Evolutionary conservation across 2,888 invertebrate genomes (phyloP), one percentile per base, ranked within the genome.

Genomic region (Hydraecia micacea): DNA sequence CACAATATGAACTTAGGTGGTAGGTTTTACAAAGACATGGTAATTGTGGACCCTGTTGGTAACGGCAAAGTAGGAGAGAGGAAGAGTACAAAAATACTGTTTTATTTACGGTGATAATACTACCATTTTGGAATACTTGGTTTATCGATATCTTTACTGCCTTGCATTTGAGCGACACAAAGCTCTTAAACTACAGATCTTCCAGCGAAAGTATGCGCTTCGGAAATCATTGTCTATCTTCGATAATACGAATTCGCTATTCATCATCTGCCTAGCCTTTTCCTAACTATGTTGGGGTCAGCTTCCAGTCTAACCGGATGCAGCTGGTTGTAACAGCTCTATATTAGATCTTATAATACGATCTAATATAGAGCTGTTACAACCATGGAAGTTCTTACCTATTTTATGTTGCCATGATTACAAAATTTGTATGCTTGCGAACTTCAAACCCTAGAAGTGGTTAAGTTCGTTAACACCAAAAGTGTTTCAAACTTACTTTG

Each of bases 401-500:
- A 46, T 21, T 67, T 49, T 32, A 7, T 32, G 28, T 49, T 21
- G 8, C 28, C 8, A 5, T 68, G 4, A 13, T 68, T 9, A 1
- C 18, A 18, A 42, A 9, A 42, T 42, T 2, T 46, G 18, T 49
- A 39, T 28, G 68, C 68, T 46, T 21, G 13, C 32, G 25, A 15
- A 25, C 15, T 69, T 52, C 2, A 18, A n/a, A 25, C 25, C 5
- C 32, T 11, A n/a, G 32, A 25, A 49, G 15, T 49, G 28, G 46
- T 4, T 49, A 5, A 39, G 21, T 46, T 28, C 21, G 13, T 28
- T 28, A 8, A 46, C 28, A 13, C 4, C 13, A 15, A 4, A 49
- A 21, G 3, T 68, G 28, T 28, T 67, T 21, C 42, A 67, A 46
- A 25, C 21, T 32, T 25, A 97, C 98, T 97, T 98, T 98, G 90